phyloP scores from a whole-genome alignment of 2,797 vertebrate species.

The Crenuchus spilurus region DNA sequence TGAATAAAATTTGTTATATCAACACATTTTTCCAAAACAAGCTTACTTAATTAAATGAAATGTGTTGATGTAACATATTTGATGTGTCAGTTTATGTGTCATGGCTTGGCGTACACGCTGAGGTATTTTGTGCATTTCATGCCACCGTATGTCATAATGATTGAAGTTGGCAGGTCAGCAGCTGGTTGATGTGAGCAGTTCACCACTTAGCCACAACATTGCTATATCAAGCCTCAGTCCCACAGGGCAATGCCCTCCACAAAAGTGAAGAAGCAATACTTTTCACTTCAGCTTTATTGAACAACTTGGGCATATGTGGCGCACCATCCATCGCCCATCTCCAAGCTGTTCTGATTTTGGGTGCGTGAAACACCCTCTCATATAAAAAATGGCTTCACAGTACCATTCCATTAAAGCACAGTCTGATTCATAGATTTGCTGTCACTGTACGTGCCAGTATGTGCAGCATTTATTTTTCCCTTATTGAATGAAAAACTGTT shows the following conservation, averaged over 20 bases:
- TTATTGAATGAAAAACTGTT: conserved; percentile 18
- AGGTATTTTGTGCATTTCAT: conserved; percentile 7
- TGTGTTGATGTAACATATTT: too few relatives aligned
- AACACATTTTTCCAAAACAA: too few relatives aligned
- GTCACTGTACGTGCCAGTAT: conserved; percentile 21
- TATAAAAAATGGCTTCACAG: conserved; percentile 13
- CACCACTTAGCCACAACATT: conserved; percentile 52
- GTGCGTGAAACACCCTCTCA: conserved; percentile 3
- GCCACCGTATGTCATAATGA: conserved; percentile 54
- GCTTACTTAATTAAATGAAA: too few relatives aligned
- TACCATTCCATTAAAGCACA: conserved; percentile 24
- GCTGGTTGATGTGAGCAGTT: conserved; percentile 62
- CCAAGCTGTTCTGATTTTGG: conserved; percentile 46
- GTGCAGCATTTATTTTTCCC: conserved; percentile 29
- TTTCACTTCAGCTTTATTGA: conserved; percentile 48
- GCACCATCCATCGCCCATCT: conserved; percentile 46
- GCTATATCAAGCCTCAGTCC: conserved; percentile 51
- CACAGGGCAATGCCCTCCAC: conserved; percentile 55
- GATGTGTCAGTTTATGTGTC: background rate
- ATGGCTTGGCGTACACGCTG: conserved; percentile 10
- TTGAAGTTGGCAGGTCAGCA: conserved; percentile 63
- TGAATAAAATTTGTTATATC: too few relatives aligned
- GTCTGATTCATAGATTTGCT: conserved; percentile 34
- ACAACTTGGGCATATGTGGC: conserved; percentile 51
- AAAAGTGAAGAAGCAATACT: conserved; percentile 51